Percentiles rank a stretch among this genome's conserved stretches.
phyloP scores from a whole-genome alignment of 35 echinoderm and acorn worm genomes.

The Patiria miniata region DNA sequence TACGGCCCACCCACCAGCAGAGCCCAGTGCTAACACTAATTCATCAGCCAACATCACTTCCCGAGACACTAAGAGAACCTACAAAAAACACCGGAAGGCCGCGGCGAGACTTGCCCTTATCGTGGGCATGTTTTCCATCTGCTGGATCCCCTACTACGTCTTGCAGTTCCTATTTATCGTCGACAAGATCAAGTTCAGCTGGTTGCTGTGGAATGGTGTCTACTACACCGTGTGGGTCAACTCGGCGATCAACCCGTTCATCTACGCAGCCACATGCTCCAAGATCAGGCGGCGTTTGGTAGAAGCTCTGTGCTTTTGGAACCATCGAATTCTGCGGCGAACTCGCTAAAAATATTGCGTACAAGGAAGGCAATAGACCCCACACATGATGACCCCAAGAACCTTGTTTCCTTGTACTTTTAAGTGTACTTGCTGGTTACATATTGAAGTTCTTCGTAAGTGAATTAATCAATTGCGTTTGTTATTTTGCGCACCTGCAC shows the following conservation, averaged over 20 bases:
- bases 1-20: neutral
- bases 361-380: too few relatives aligned
- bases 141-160: slow-evolving; percentile 47
- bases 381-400: too few relatives aligned
- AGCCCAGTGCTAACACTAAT: too few relatives aligned
- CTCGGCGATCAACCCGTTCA: slow-evolving; percentile 40
- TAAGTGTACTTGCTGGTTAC: too few relatives aligned
- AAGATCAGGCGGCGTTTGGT: slow-evolving; percentile 24
- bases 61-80: neutral
- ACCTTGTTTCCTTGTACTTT: too few relatives aligned
- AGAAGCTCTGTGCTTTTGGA: slow-evolving; percentile 14
- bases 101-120: slow-evolving; percentile 32
- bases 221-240: slow-evolving; percentile 46
- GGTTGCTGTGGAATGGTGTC: neutral
- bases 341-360: neutral
- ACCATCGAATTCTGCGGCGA: neutral
- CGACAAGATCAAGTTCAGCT: neutral
- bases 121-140: slow-evolving; percentile 26
- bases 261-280: slow-evolving; percentile 49
- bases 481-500: too few relatives aligned
- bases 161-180: neutral
- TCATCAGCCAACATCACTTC: neutral
- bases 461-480: too few relatives aligned
- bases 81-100: slow-evolving; percentile 40
- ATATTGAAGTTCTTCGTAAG: too few relatives aligned